These are phyloP conservation scores for Orientallactaga bullata DNA, from an alignment of 2,113 vertebrate genomes.

Conservation along the genomic window DNA sequence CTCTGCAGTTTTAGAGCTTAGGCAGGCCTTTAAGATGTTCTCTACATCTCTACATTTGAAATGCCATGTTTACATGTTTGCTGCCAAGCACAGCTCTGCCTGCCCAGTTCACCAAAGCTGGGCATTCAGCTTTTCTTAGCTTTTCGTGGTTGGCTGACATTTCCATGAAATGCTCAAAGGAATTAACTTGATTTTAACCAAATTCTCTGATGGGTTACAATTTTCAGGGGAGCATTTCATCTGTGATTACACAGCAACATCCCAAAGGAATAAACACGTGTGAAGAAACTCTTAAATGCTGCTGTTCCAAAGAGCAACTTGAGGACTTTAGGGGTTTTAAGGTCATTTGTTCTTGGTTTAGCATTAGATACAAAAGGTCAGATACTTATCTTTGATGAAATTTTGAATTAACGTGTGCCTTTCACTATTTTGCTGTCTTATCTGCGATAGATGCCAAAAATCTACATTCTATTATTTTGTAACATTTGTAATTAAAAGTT, in stretches of 20 bases:
- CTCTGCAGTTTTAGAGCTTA: not conserved
- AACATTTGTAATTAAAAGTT: slow-evolving; percentile 56
- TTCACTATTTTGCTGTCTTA: not conserved
- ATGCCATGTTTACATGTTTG: no score
- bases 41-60: not conserved
- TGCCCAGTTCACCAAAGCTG: not conserved
- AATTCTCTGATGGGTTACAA: not conserved
- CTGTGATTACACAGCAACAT: not conserved
- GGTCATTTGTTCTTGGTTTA: not conserved
- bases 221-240: not conserved
- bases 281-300: not conserved
- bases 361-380: slow-evolving; percentile 23
- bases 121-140: not conserved
- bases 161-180: not conserved
- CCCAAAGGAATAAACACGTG: not conserved
- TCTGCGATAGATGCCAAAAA: not conserved
- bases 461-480: slow-evolving; percentile 34
- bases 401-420: slow-evolving; percentile 17
- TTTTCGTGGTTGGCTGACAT: not conserved
- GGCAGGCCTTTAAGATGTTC: not conserved
- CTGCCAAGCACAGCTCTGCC: not conserved
- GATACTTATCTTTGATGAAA: not conserved
- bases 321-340: not conserved
- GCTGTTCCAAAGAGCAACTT: not conserved
- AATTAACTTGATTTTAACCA: not conserved